Conservation (phyloP, 2,888 invertebrate genomes). For the Lamellibrachia columna region DNA sequence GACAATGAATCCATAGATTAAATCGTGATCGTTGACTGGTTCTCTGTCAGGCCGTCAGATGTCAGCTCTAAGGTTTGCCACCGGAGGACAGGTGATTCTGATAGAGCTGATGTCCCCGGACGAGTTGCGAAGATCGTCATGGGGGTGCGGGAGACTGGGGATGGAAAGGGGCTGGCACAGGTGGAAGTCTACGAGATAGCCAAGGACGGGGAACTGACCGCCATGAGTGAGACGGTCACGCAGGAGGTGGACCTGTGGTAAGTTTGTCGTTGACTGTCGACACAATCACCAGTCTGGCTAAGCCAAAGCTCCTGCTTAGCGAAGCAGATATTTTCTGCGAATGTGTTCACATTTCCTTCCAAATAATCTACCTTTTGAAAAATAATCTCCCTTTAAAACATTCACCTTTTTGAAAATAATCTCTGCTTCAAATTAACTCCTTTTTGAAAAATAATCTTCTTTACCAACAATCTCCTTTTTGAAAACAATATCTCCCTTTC, state of each 20-base stretch:
- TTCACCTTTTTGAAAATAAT: too few species aligned
- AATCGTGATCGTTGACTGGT: background rate
- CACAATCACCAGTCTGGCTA: too few species aligned
- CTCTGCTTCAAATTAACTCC: too few species aligned
- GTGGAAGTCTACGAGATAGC: background rate
- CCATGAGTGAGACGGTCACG: background rate
- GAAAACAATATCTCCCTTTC: too few species aligned
- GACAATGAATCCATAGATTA: background rate
- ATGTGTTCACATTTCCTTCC: too few species aligned
- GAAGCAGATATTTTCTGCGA: too few species aligned
- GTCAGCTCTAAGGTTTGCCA: background rate
- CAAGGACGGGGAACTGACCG: background rate
- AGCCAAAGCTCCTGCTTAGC: too few species aligned
- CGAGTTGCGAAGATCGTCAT: background rate
- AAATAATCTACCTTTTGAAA: too few species aligned
- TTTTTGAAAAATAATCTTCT: too few species aligned
- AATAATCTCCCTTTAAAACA: too few species aligned
- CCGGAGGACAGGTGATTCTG: slow-evolving; percentile 7
- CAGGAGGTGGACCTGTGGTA: background rate
- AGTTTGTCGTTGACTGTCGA: too few species aligned
- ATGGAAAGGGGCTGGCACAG: background rate
- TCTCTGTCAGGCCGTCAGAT: background rate
- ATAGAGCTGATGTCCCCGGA: background rate
- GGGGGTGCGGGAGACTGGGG: background rate
- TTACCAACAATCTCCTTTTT: too few species aligned